Evolutionary conservation across 2,888 invertebrate genomes (phyloP), one percentile per base, ranked within the genome.

Genomic region (Caenorhabditis angaria): DNA sequence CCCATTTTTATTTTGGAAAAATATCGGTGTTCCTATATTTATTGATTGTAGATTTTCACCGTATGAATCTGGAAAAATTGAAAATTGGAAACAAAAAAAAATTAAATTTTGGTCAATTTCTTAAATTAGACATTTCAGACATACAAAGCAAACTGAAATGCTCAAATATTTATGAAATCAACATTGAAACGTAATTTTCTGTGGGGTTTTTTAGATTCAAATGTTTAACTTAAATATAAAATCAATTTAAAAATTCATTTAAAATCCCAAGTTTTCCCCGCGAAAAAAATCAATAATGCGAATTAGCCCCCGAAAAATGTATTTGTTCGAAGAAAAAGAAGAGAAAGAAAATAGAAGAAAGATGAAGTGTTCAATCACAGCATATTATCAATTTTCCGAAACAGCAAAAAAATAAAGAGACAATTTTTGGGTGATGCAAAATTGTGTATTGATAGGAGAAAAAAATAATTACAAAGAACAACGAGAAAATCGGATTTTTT

Each of bases 1-100:
- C 56, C 56, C 56, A 56, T 56, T 20, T 32, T 35, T 29, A n/a
- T 28, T 6, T 18, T n/a, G n/a, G n/a, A n/a, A n/a, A n/a, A n/a
- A n/a, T n/a, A n/a, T n/a, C n/a, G n/a, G n/a, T n/a, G n/a, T n/a
- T n/a, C n/a, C n/a, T 24, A 18, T 50, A 50, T 50, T 22, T 24
- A 50, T 22, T 50, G n/a, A 1, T 50, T 22, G 22, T 50, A 50
- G 50, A 50, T 50, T 50, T 50, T 55, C 3, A 55, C 55, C 55
- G 24, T 5, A 8, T 54, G n/a, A 54, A 54, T 10, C 25, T 54
- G 54, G 24, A 28, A 54, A 28, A 54, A 54, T 22, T n/a, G 51
- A 22, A n/a, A 51, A 27, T n/a, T 10, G 10, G 5, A 48, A n/a
- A 22, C 14, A 54, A 54, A 27, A 54, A 54, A 54, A 27, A 12